Evolutionary conservation across 2,797 vertebrate species (phyloP).

Genomic region (Pristis pectinata): DNA sequence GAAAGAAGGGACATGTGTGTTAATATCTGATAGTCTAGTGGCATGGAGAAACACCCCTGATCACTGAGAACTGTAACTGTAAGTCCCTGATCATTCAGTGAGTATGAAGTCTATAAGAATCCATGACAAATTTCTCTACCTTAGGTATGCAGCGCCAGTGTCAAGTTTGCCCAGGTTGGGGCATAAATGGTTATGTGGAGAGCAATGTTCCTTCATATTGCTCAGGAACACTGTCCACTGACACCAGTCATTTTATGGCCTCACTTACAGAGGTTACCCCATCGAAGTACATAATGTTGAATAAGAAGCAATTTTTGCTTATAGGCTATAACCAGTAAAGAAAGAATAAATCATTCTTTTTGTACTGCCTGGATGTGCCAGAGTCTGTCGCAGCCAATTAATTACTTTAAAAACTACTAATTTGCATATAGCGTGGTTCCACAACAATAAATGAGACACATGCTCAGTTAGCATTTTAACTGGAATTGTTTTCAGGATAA

Average conservation of each 20-base stretch:
- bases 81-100: neutral
- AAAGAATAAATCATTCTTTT: neutral
- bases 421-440: neutral
- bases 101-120: neutral
- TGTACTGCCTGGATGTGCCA: neutral
- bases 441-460: neutral
- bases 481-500: neutral
- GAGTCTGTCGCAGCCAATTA: neutral
- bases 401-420: neutral
- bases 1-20: neutral
- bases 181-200: neutral
- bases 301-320: neutral
- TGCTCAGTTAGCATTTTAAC: neutral
- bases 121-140: neutral
- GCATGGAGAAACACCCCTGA: neutral
- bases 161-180: neutral
- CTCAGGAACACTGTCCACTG: neutral
- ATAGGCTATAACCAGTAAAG: neutral
- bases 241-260: neutral
- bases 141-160: neutral
- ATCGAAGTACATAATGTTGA: neutral
- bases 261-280: neutral
- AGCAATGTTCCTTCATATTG: neutral
- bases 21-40: neutral
- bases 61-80: neutral